A percentile compares a stretch with the other conserved stretches of the same genome.
phyloP scores from a whole-genome alignment of 2,888 invertebrate genomes.

The Caenorhabditis macrosperma region DNA sequence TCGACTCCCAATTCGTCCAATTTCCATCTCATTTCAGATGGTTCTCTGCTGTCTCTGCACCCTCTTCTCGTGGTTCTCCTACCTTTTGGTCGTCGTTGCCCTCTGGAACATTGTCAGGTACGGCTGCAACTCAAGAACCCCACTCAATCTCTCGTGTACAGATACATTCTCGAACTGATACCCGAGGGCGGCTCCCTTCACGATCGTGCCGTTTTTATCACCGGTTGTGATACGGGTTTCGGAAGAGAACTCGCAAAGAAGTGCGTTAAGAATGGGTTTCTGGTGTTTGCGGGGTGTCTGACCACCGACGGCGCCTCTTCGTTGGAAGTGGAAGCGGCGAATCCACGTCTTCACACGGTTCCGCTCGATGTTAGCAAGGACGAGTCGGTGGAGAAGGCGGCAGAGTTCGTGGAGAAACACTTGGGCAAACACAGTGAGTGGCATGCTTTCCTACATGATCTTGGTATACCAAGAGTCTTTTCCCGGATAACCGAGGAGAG shows the following conservation, averaged over 20 bases:
- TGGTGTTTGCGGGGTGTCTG: slow-evolving; percentile 88
- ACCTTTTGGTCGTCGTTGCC: slow-evolving; percentile 18
- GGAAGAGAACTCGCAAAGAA: slow-evolving; percentile 79
- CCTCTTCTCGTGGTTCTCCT: slow-evolving; percentile 28
- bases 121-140: background rate
- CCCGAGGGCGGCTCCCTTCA: slow-evolving; percentile 53
- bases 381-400: slow-evolving; percentile 86
- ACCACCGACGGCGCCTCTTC: slow-evolving; percentile 83
- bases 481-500: no score
- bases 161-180: slow-evolving; percentile 58
- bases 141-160: background rate
- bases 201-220: slow-evolving; percentile 73
- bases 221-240: slow-evolving; percentile 80
- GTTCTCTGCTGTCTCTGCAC: slow-evolving; percentile 42
- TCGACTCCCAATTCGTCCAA: background rate
- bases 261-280: slow-evolving; percentile 84
- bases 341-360: slow-evolving; percentile 84
- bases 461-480: no score
- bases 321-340: slow-evolving; percentile 80
- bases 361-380: slow-evolving; percentile 86
- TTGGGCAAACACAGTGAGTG: slow-evolving; percentile 50
- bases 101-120: slow-evolving; percentile 45
- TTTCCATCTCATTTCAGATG: slow-evolving; percentile 23
- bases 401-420: slow-evolving; percentile 83
- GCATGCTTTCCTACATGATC: no score